phyloP scores from a whole-genome alignment of 2,888 invertebrate genomes.

The Thereva unica region DNA sequence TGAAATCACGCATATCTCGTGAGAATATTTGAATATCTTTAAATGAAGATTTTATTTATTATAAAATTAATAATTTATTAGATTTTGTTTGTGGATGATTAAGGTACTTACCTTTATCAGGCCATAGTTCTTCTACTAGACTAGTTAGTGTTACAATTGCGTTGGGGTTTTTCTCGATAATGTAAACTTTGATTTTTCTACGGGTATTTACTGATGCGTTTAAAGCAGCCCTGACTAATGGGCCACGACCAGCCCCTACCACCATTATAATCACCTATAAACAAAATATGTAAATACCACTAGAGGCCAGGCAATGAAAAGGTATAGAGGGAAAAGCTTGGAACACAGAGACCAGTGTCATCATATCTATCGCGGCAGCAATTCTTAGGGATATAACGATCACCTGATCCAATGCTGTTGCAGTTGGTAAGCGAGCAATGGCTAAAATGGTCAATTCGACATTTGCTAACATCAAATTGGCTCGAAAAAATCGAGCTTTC shows the following conservation, averaged over 20 bases:
- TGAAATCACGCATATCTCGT: constrained; percentile 84
- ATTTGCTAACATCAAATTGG: too few species aligned
- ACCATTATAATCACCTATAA: constrained; percentile 74
- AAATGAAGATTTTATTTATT: constrained; percentile 4
- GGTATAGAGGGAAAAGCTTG: too few species aligned
- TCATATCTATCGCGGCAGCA: too few species aligned
- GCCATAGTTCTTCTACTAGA: constrained; percentile 78
- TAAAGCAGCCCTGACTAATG: constrained; percentile 86
- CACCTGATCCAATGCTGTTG: too few species aligned
- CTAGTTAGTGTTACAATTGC: constrained; percentile 84
- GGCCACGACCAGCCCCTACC: constrained; percentile 93
- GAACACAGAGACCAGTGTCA: too few species aligned
- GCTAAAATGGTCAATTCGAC: too few species aligned
- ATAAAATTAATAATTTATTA: neutral
- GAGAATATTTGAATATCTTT: constrained; percentile 74
- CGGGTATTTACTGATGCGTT: constrained; percentile 75
- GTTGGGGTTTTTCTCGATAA: constrained; percentile 97
- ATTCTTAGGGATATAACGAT: too few species aligned
- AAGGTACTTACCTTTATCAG: constrained; percentile 59
- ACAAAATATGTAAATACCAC: neutral
- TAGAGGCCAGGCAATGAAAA: too few species aligned
- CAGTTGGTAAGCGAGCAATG: too few species aligned
- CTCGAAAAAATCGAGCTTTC: too few species aligned
- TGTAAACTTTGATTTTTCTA: constrained; percentile 80
- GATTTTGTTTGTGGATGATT: neutral